Evolutionary conservation across 2,797 vertebrate genomes (phyloP), one percentile per base, ranked within the genome.

Genomic region (Danio tinwini): DNA sequence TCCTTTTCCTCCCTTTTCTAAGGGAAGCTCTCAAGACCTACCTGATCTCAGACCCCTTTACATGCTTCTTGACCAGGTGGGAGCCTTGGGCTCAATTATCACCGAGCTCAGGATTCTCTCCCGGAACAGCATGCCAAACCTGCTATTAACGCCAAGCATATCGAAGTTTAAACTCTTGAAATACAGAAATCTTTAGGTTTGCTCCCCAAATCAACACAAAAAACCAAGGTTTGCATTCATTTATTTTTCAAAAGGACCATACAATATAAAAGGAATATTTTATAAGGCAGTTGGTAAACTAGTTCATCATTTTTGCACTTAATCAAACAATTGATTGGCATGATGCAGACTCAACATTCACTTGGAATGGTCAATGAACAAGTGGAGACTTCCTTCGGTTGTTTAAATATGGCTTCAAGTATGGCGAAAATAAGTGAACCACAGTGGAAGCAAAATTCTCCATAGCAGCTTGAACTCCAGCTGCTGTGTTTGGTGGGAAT

Each of bases 201-300:
- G 5, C 29, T 29, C 44, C n/a, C 17, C 39, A 13, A 63, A 17
- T 13, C 12, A 52, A 52, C 12, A 10, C 7, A 21, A 6, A 53
- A 14, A 0, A 3, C 40, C 6, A 5, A 50, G 7, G 0, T 50
- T 2, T 75, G 16, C 8, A 64, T 64, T 52, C 0, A 65, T 61
- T 85, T 87, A 86, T 86, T 85, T 85, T 75, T 68, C 78, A 85
- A 74, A 81, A 79, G 74, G 42, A 80, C 75, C 77, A 82, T 75
- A 81, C 74, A 45, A 80, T 85, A 86, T 82, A 85, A 88, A 85
- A 87, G 19, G 49, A 84, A 73, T 56, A 58, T 78, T 81, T 82
- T 52, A 82, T 85, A 87, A 87, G 85, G 85, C 85, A 85, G 80
- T 78, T 72, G 82, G 85, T 85, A 83, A 84, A 82, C 81, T 63